Conservation (phyloP, 2,113 vertebrate species). For the Rhinolophus ferrumequinum region DNA sequence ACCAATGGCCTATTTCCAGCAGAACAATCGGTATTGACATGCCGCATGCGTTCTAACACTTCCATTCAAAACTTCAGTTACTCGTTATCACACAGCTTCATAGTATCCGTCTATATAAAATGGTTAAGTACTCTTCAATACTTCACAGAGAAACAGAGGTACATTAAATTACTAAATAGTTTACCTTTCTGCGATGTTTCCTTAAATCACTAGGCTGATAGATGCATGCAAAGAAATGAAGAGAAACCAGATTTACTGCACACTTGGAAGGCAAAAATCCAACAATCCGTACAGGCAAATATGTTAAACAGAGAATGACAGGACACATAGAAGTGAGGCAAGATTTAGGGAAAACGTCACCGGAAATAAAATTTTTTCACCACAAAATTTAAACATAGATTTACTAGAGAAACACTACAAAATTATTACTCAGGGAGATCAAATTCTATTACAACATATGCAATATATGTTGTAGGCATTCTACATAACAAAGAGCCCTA, state of each 20-base stretch:
- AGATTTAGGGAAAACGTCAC: not conserved
- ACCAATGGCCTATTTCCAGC: not conserved
- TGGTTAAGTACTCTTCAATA: fast-evolving
- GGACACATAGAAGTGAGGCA: not conserved
- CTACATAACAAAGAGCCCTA: too few species aligned
- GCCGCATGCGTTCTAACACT: not conserved
- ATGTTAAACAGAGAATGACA: not conserved
- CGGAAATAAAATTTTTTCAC: not conserved
- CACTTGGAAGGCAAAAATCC: slow-evolving; percentile 49
- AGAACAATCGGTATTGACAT: not conserved
- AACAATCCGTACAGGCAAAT: slow-evolving; percentile 64
- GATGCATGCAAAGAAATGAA: slow-evolving; percentile 89
- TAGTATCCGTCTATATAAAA: fast-evolving
- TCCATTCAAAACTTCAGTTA: not conserved
- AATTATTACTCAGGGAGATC: not conserved
- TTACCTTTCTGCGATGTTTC: slow-evolving; percentile 99
- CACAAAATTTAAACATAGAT: not conserved
- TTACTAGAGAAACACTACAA: not conserved
- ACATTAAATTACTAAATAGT: not conserved
- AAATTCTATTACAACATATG: not conserved
- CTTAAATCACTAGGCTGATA: slow-evolving; percentile 99
- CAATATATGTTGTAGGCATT: not conserved
- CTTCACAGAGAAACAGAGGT: not conserved
- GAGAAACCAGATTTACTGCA: slow-evolving; percentile 79
- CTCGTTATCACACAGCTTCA: fast-evolving